Conservation (phyloP, 1,140 invertebrate genomes). For the Drosophila equinoxialis region DNA sequence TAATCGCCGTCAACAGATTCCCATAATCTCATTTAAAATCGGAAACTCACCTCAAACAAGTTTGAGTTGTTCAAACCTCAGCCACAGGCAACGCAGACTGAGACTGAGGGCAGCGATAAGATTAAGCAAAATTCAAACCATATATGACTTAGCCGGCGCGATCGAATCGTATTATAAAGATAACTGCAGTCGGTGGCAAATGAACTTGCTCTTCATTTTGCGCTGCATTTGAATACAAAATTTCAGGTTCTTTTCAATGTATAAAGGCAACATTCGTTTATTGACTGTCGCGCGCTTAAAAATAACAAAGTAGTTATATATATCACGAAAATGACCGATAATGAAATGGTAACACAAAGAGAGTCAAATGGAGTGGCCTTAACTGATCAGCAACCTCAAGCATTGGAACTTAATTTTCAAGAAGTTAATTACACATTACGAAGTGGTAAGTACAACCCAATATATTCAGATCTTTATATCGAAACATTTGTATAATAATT, state of each 20-base stretch:
- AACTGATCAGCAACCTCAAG: slow-evolving; percentile 2
- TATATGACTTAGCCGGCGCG: slow-evolving; percentile 4
- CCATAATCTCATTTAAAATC: not conserved
- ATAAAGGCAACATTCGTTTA: slow-evolving; percentile 1
- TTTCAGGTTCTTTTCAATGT: not conserved
- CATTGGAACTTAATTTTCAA: slow-evolving; percentile 63
- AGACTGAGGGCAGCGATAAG: slow-evolving; percentile 25
- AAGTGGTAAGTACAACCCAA: slow-evolving; percentile 27
- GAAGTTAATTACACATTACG: slow-evolving; percentile 62
- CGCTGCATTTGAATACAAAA: not conserved
- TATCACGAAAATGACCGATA: slow-evolving; percentile 51
- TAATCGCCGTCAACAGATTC: not conserved
- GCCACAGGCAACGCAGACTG: not conserved
- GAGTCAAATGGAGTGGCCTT: slow-evolving; percentile 37
- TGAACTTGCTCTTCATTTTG: not conserved
- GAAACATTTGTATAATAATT: not conserved
- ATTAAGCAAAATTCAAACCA: slow-evolving; percentile 30
- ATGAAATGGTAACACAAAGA: slow-evolving; percentile 9
- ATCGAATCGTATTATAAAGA: slow-evolving; percentile 8
- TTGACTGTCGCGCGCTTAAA: slow-evolving; percentile 9
- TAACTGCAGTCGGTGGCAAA: not conserved
- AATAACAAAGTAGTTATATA: not conserved
- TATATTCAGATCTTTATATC: not conserved
- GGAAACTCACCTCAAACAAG: no score
- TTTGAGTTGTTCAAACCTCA: slow-evolving; percentile 23